phyloP scores from a whole-genome alignment of 2,797 vertebrate genomes.

The Argya squamiceps region DNA sequence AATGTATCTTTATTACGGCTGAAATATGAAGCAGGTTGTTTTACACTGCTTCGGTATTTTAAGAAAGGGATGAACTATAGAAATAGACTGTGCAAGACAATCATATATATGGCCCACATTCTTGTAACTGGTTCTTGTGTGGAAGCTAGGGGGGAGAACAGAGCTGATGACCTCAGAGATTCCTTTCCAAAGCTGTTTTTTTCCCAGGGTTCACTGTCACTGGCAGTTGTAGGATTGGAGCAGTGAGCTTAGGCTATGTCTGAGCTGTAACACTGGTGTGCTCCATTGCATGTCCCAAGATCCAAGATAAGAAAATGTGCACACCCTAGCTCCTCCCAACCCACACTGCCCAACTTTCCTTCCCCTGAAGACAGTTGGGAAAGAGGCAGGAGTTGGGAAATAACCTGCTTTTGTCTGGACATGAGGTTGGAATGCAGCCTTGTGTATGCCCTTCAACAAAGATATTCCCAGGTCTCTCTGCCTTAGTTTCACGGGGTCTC shows the following conservation, averaged over 20 bases:
- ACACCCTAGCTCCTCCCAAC: not conserved
- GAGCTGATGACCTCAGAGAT: not conserved
- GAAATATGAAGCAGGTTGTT: not conserved
- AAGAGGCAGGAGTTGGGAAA: not conserved
- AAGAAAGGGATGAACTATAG: not conserved
- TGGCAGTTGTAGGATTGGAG: not conserved
- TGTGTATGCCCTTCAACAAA: not conserved
- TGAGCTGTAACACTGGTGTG: not conserved
- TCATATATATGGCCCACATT: not conserved
- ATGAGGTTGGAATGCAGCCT: not conserved
- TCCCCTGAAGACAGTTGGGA: not conserved
- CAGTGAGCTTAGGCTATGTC: fast-evolving
- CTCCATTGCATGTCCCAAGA: not conserved
- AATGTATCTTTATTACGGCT: not conserved
- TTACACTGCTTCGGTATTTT: not conserved
- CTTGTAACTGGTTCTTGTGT: not conserved
- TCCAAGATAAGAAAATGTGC: not conserved
- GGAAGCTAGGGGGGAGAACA: not conserved
- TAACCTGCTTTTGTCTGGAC: not conserved
- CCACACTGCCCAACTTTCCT: not conserved
- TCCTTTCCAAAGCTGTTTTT: not conserved
- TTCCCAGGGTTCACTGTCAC: not conserved
- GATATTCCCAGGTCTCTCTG: not conserved
- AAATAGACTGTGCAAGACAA: not conserved
- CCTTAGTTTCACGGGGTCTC: not conserved